phyloP scores from a whole-genome alignment of 2,113 vertebrate species.

The Synchiropus splendidus region DNA sequence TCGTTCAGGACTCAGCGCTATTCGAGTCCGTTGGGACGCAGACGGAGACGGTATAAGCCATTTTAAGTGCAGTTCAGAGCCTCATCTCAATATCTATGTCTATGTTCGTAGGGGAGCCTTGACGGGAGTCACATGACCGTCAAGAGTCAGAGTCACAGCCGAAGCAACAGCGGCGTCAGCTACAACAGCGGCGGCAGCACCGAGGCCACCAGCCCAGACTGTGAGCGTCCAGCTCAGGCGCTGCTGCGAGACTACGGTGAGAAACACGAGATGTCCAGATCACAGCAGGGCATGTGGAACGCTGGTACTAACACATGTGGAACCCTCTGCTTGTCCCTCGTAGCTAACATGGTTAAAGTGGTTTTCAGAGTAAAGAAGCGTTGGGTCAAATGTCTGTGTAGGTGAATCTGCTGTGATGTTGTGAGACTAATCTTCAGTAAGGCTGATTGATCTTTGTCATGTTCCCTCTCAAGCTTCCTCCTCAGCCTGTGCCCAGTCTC shows the following conservation, averaged over 20 bases:
- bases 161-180: constrained; percentile 87
- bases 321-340: constrained; percentile 25
- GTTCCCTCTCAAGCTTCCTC: background rate
- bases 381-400: constrained; percentile 61
- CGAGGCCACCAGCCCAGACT: constrained; percentile 84
- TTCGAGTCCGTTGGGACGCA: constrained; percentile 89
- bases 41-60: constrained; percentile 77
- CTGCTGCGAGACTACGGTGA: constrained; percentile 90
- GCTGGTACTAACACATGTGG: too few relatives aligned
- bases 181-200: constrained; percentile 81
- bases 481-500: too few relatives aligned
- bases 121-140: constrained; percentile 50
- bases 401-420: constrained; percentile 51
- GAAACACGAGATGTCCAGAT: constrained; percentile 17
- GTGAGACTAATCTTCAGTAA: constrained; percentile 6
- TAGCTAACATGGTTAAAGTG: constrained; percentile 63
- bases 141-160: constrained; percentile 79
- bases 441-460: too few relatives aligned
- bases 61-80: background rate
- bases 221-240: constrained; percentile 82
- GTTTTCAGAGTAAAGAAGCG: constrained; percentile 56
- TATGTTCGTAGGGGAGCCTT: constrained; percentile 48
- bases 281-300: too few relatives aligned
- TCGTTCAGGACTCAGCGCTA: constrained; percentile 92
- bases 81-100: constrained; percentile 9